These are phyloP conservation scores for Crocodylus rhombifer DNA, from an alignment of 2,797 vertebrate genomes.

Conservation along the genomic window DNA sequence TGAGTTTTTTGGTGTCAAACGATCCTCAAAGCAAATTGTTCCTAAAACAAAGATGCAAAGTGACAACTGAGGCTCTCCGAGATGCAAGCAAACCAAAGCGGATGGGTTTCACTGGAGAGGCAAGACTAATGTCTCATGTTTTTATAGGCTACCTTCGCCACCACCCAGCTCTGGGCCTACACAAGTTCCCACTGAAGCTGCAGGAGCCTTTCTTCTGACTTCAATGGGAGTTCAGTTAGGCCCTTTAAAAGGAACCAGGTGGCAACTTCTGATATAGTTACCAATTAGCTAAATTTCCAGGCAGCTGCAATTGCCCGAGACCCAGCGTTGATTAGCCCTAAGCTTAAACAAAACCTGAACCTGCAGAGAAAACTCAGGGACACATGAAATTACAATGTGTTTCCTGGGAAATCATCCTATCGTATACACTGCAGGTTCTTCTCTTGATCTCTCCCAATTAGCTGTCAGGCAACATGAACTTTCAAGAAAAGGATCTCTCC, in stretches of 20 bases:
- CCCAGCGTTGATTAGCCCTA: not conserved
- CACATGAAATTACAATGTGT: fast-evolving
- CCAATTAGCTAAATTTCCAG: not conserved
- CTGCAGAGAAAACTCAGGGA: not conserved
- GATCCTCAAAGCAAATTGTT: not conserved
- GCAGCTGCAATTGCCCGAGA: not conserved
- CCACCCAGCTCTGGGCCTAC: no score
- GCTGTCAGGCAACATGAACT: fast-evolving
- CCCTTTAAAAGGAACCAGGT: not conserved
- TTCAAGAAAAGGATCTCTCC: not conserved
- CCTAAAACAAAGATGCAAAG: fast-evolving
- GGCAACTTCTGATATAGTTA: not conserved
- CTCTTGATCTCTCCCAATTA: not conserved
- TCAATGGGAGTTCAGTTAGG: not conserved
- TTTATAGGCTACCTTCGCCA: not conserved
- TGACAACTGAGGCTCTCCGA: no score
- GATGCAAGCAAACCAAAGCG: not conserved
- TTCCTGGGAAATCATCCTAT: not conserved
- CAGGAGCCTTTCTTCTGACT: no score
- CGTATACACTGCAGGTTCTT: not conserved
- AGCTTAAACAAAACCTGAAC: not conserved
- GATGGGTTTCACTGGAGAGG: not conserved
- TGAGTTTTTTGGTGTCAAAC: not conserved
- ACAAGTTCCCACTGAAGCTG: not conserved
- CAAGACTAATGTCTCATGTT: not conserved